Evolutionary conservation across 37 sponge, comb jelly and placozoan genomes (phyloP).

Genomic region (Axinella damicornis): DNA sequence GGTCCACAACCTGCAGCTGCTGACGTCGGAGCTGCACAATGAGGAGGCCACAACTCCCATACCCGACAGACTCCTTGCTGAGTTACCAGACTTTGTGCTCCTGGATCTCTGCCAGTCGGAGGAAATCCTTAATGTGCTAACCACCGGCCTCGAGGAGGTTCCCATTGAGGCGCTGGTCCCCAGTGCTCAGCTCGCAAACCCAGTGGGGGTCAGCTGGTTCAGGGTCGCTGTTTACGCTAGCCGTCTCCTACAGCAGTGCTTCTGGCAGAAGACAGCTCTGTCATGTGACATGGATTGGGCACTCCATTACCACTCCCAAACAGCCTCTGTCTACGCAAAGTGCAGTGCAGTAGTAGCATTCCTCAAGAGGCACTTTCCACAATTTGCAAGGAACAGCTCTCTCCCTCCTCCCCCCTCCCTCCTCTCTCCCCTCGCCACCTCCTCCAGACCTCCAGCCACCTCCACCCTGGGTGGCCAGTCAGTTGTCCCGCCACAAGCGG

Average conservation of each 20-base stretch:
- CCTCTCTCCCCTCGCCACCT: not conserved
- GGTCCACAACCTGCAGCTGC: constrained; percentile 2
- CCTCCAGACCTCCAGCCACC: not conserved
- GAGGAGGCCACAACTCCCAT: constrained; percentile 19
- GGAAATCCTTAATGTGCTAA: not conserved
- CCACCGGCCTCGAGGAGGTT: not conserved
- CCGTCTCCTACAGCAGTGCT: constrained; percentile 40
- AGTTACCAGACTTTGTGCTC: constrained; percentile 60
- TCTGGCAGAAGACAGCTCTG: constrained; percentile 18
- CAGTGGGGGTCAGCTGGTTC: constrained; percentile 46
- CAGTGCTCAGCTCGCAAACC: not conserved
- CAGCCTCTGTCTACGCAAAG: constrained; percentile 16
- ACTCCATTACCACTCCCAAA: constrained; percentile 43
- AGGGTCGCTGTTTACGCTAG: constrained; percentile 11
- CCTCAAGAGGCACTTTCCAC: constrained; percentile 25
- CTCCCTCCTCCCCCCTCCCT: constrained; percentile 24
- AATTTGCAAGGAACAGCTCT: not conserved
- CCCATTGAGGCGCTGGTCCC: constrained; percentile 40
- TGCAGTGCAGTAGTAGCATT: constrained; percentile 9
- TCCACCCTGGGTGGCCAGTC: not conserved
- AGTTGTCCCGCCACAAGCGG: not conserved
- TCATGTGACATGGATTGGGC: constrained; percentile 15
- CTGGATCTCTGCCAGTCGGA: constrained; percentile 25
- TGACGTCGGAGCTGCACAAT: constrained; percentile 33
- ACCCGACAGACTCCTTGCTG: constrained; percentile 14